Conservation (phyloP, 2,888 invertebrate species). For the Creontiades dilutus region DNA sequence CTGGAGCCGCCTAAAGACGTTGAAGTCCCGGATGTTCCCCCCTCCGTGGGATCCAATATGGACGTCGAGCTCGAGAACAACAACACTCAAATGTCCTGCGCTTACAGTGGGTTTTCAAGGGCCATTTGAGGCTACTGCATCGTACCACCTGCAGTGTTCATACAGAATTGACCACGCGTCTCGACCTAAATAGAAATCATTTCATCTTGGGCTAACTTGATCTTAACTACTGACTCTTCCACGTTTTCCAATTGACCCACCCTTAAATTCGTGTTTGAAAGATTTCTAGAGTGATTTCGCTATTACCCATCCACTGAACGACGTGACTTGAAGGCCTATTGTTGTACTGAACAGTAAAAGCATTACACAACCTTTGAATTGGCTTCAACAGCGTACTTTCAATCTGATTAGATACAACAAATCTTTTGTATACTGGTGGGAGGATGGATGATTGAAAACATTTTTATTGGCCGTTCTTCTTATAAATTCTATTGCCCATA, state of each 20-base stretch:
- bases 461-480: too few species aligned
- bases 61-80: constrained; percentile 61
- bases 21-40: background rate
- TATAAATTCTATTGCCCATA: too few species aligned
- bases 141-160: background rate
- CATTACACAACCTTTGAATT: too few species aligned
- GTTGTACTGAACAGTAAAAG: too few species aligned
- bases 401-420: too few species aligned
- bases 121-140: constrained; percentile 43
- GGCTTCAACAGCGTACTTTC: too few species aligned
- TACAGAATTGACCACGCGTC: background rate
- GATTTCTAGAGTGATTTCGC: too few species aligned
- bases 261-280: too few species aligned
- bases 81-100: constrained; percentile 59
- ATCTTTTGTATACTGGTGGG: too few species aligned
- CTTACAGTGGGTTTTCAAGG: constrained; percentile 51
- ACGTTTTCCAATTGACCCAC: background rate
- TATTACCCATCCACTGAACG: too few species aligned
- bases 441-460: too few species aligned
- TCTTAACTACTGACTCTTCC: background rate
- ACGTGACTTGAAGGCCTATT: too few species aligned
- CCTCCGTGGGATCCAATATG: constrained; percentile 35
- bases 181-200: background rate
- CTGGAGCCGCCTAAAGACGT: background rate
- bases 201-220: background rate